Base-by-base conservation (phyloP, 2,113 vertebrate genomes). In the Sinocyclocheilus maitianheensis region DNA sequence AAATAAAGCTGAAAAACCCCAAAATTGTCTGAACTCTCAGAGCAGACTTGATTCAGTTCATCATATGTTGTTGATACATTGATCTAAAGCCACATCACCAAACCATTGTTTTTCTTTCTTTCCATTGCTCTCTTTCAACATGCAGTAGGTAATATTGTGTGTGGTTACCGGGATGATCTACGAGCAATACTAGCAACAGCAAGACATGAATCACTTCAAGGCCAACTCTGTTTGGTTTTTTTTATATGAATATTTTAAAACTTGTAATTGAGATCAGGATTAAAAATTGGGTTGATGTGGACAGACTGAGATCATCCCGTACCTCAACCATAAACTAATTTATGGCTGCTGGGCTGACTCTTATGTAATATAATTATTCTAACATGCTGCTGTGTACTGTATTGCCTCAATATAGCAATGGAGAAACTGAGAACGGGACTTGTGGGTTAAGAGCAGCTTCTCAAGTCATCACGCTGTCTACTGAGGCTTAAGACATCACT, bases 401-500 rank as follows among this genome's bases (percentile, higher is more conserved):
- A 11, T 79, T 79, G 46, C 46, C 3, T 8, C 48, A 40, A 20
- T 40, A 65, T 67, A n/a, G 24, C 22, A 83, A 72, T 43, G 58
- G 43, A 81, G 77, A 84, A 40, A 26, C 16, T 63, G 18, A 84
- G 67, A 81, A 30, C 5, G 1, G 46, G 71, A 67, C 51, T 58
- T 84, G 46, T 65, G 74, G 86, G 67, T 76, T 80, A 87, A 75
- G 53, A 83, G 76, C 77, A 67, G 83, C 16, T 30, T 81, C 55
- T 80, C 34, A 13, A 58, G 16, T 37, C 30, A 37, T 78, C 20
- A 37, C 40, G 10, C 16, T 51, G 30, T 51, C 18, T 72, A 20
- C 63, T 83, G 24, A 5, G 20, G 24, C 30, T 65, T 18, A n/a
- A 40, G 20, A n/a, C 37, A 72, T 72, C 37, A 43, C 37, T 4